Conservation (phyloP, 2,797 vertebrate species). For the Acipenser transmontanus region DNA sequence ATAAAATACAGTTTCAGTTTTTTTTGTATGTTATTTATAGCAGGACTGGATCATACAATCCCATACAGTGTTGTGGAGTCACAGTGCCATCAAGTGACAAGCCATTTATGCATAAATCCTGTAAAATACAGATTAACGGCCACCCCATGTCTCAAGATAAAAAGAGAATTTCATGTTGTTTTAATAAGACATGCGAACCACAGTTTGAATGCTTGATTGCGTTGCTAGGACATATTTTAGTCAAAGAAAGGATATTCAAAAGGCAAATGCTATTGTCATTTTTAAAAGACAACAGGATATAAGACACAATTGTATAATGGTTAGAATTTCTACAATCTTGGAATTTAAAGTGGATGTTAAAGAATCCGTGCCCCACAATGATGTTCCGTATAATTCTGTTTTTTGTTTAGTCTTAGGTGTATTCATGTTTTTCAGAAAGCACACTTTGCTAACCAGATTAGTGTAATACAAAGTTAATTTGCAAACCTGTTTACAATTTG, state of each 20-base stretch:
- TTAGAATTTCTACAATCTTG: too few species aligned
- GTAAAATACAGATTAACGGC: background rate
- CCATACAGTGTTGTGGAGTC: background rate
- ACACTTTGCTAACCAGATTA: too few species aligned
- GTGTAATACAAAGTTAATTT: too few species aligned
- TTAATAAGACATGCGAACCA: background rate
- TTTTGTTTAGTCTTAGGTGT: too few species aligned
- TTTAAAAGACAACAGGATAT: background rate
- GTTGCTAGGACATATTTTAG: background rate
- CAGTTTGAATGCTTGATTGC: background rate
- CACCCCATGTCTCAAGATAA: background rate
- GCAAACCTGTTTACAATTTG: too few species aligned
- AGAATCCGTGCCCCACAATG: too few species aligned
- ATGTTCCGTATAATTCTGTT: too few species aligned
- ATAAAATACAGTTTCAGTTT: background rate
- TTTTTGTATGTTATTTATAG: slow-evolving; percentile 2
- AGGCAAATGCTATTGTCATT: background rate
- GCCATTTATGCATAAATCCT: background rate
- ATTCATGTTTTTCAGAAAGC: too few species aligned
- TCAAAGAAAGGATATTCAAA: background rate
- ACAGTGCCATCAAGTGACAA: slow-evolving; percentile 7
- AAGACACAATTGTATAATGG: background rate
- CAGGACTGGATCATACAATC: background rate
- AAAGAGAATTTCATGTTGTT: too few species aligned
- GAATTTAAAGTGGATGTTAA: background rate